Conservation (phyloP, 2,888 invertebrate genomes). For the Halictus ligatus region DNA sequence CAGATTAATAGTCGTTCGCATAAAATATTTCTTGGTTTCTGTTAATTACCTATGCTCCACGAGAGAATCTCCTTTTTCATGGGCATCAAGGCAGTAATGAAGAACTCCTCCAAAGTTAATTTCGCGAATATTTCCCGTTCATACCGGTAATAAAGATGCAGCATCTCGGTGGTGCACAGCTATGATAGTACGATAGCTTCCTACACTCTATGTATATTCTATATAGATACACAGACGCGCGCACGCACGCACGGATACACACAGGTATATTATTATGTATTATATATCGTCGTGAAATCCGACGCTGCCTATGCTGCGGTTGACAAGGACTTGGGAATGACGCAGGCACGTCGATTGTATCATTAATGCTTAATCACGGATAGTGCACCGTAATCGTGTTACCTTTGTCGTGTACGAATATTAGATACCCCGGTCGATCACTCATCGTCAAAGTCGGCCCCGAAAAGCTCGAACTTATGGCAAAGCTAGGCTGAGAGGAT, state of each 20-base stretch:
- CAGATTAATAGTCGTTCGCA: background rate
- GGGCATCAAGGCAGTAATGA: background rate
- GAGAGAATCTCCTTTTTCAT: background rate
- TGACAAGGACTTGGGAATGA: constrained; percentile 66
- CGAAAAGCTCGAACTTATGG: constrained; percentile 44
- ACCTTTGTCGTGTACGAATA: constrained; percentile 58
- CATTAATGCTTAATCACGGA: constrained; percentile 71
- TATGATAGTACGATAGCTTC: background rate
- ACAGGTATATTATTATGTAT: constrained; percentile 45
- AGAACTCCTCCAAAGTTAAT: constrained; percentile 6
- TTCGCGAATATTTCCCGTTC: constrained; percentile 9
- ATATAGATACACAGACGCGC: background rate
- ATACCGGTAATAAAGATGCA: constrained; percentile 6
- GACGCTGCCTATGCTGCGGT: constrained; percentile 58
- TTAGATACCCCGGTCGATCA: constrained; percentile 55
- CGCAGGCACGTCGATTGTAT: constrained; percentile 64
- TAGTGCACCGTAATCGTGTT: constrained; percentile 66
- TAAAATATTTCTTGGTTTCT: background rate
- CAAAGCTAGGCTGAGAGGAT: background rate
- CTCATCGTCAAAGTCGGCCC: constrained; percentile 30
- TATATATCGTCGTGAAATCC: constrained; percentile 61
- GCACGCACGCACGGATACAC: background rate
- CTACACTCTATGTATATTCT: background rate
- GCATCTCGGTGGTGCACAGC: background rate
- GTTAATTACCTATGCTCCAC: background rate